Conservation (phyloP, 2,797 vertebrate genomes). For the Chaenodraco wilsoni region DNA sequence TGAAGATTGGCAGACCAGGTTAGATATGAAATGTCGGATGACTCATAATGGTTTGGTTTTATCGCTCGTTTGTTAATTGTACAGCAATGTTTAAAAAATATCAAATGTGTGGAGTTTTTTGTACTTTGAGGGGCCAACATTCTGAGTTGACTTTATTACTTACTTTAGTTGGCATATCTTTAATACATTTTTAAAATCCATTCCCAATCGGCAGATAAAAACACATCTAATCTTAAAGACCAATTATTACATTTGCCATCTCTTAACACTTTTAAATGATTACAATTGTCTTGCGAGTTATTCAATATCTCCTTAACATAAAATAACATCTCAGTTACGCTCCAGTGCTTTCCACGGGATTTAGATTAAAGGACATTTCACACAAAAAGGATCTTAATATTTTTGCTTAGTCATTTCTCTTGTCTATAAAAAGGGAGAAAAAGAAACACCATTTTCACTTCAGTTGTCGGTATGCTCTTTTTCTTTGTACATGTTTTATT, state of each 20-base stretch:
- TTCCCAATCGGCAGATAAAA: slow-evolving; percentile 6
- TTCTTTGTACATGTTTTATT: not conserved
- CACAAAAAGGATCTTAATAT: not conserved
- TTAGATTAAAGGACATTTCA: slow-evolving; percentile 23
- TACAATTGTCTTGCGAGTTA: slow-evolving; percentile 2
- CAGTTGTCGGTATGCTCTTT: not conserved
- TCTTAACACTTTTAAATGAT: slow-evolving; percentile 24
- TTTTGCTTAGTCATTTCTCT: not conserved
- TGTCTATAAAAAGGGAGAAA: not conserved
- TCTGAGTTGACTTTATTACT: no score
- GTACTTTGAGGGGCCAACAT: no score
- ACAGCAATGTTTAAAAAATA: no score
- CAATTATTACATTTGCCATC: slow-evolving; percentile 16
- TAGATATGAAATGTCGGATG: no score
- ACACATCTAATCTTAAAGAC: slow-evolving; percentile 16
- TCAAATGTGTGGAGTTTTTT: no score
- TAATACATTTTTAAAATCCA: no score
- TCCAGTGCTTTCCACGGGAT: slow-evolving; percentile 13
- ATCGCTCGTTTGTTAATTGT: no score
- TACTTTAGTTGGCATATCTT: no score
- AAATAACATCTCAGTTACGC: not conserved
- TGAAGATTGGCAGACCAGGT: no score
- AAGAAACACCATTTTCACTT: not conserved
- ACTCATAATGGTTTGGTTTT: no score
- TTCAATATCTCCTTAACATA: slow-evolving; percentile 2